These are phyloP conservation scores for Suillia variegata DNA, from an alignment of 2,888 invertebrate species.

Conservation along the genomic window DNA sequence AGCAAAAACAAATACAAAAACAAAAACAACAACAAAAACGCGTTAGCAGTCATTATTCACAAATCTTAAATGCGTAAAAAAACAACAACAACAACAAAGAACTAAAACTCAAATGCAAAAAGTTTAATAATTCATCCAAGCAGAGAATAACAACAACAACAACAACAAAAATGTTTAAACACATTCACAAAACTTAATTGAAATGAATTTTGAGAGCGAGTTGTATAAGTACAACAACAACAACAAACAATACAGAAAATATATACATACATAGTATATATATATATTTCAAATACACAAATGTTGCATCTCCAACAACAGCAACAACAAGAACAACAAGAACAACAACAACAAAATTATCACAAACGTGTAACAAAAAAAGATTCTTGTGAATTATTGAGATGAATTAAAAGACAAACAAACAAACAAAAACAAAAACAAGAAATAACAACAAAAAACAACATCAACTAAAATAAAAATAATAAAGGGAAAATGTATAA, in stretches of 20 bases:
- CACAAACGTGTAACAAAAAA: too few relatives aligned
- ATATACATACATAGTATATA: background rate
- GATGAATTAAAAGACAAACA: conserved; percentile 17
- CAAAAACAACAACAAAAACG: too few relatives aligned
- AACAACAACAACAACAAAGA: too few relatives aligned
- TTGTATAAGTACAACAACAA: background rate
- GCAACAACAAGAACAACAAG: background rate
- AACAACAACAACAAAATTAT: background rate
- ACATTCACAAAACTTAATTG: background rate
- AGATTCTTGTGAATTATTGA: background rate
- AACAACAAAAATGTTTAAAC: background rate
- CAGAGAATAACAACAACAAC: background rate
- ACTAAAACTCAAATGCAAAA: too few relatives aligned
- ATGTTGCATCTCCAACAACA: background rate
- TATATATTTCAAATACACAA: background rate
- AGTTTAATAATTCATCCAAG: background rate
- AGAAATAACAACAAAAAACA: conserved; percentile 41
- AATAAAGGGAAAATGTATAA: conserved; percentile 52
- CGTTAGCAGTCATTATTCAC: background rate
- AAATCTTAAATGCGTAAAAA: background rate
- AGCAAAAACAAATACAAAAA: background rate
- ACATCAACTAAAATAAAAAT: conserved; percentile 45
- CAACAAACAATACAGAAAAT: background rate
- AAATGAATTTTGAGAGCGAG: background rate
- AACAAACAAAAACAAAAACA: too few relatives aligned